A percentile compares a stretch with the other conserved stretches of the same genome.
phyloP scores from a whole-genome alignment of 1,140 invertebrate genomes.

The Sitodiplosis mosellana region DNA sequence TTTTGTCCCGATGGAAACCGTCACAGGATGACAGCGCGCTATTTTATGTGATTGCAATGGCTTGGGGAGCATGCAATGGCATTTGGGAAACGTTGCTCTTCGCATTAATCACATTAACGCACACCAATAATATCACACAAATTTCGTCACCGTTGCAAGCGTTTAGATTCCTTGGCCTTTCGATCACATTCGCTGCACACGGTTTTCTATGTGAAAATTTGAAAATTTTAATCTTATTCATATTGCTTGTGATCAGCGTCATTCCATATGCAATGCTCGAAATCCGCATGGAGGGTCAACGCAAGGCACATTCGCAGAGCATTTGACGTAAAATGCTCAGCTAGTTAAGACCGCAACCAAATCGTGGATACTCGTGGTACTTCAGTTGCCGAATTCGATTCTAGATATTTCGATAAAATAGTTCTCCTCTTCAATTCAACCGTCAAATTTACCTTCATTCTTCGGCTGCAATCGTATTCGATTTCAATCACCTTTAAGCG shows the following conservation, averaged over 20 bases:
- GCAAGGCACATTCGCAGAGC: slow-evolving; percentile 20
- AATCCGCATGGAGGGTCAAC: slow-evolving; percentile 21
- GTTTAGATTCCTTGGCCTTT: slow-evolving; percentile 18
- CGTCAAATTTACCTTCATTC: too few species aligned
- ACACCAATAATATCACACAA: slow-evolving; percentile 14
- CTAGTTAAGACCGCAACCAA: slow-evolving; percentile 8
- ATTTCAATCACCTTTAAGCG: too few species aligned
- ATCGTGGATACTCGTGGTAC: too few species aligned
- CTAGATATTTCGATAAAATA: too few species aligned
- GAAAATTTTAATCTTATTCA: slow-evolving; percentile 23
- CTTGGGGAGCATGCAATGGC: slow-evolving; percentile 52
- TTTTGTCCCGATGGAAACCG: slow-evolving; percentile 42
- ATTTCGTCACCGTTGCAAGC: slow-evolving; percentile 16
- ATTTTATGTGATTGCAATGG: slow-evolving; percentile 47
- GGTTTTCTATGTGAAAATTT: slow-evolving; percentile 21
- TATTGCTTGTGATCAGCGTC: slow-evolving; percentile 24
- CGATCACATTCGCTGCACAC: slow-evolving; percentile 21
- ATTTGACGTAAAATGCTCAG: slow-evolving; percentile 25
- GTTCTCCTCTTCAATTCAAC: too few species aligned
- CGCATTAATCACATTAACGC: slow-evolving; percentile 21
- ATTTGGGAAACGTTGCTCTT: slow-evolving; percentile 45
- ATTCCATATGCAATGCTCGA: slow-evolving; percentile 26
- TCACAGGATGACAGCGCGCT: slow-evolving; percentile 45
- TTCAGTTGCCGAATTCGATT: too few species aligned
- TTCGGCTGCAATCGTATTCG: too few species aligned